A percentile compares a stretch with the other conserved stretches of the same genome.
These are phyloP conservation scores for Hydroisotoma schaefferi DNA, from an alignment of 2,888 invertebrate genomes.

Conservation along the genomic window DNA sequence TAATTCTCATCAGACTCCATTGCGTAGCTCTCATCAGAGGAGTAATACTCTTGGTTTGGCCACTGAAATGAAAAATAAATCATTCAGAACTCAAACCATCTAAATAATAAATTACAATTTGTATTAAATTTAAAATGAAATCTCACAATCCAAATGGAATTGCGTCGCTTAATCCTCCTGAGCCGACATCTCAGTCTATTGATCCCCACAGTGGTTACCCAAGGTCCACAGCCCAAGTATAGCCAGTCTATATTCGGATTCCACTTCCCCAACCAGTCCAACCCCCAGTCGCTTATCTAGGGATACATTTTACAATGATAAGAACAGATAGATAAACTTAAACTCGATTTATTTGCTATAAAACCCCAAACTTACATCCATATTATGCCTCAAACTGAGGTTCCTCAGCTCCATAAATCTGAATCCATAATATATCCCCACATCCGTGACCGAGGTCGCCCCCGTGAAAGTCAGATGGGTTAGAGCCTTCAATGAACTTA, in stretches of 20 bases:
- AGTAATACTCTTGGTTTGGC: slow-evolving; percentile 26
- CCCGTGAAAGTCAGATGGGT: slow-evolving; percentile 25
- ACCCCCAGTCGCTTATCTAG: slow-evolving; percentile 34
- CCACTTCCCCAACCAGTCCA: slow-evolving; percentile 22
- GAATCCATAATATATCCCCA: slow-evolving; percentile 30
- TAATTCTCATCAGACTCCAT: slow-evolving; percentile 32
- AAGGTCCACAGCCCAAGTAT: slow-evolving; percentile 27
- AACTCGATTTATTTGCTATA: background rate
- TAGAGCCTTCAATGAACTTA: slow-evolving; percentile 22
- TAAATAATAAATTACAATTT: slow-evolving; percentile 1
- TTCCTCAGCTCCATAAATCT: slow-evolving; percentile 23
- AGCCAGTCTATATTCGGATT: slow-evolving; percentile 27
- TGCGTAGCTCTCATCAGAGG: slow-evolving; percentile 30
- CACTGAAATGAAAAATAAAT: slow-evolving; percentile 10
- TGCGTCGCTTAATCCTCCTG: slow-evolving; percentile 23
- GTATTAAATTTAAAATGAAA: background rate
- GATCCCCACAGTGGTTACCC: slow-evolving; percentile 21
- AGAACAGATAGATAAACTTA: background rate
- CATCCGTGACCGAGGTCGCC: slow-evolving; percentile 25
- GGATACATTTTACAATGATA: background rate
- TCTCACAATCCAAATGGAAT: slow-evolving; percentile 25
- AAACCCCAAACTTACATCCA: slow-evolving; percentile 17
- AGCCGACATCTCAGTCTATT: slow-evolving; percentile 15
- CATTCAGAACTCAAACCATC: background rate
- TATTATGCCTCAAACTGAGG: slow-evolving; percentile 26